Evolutionary conservation across 2,888 invertebrate genomes (phyloP), one percentile per base, ranked within the genome.

Genomic region (Drosophila tanythrix): DNA sequence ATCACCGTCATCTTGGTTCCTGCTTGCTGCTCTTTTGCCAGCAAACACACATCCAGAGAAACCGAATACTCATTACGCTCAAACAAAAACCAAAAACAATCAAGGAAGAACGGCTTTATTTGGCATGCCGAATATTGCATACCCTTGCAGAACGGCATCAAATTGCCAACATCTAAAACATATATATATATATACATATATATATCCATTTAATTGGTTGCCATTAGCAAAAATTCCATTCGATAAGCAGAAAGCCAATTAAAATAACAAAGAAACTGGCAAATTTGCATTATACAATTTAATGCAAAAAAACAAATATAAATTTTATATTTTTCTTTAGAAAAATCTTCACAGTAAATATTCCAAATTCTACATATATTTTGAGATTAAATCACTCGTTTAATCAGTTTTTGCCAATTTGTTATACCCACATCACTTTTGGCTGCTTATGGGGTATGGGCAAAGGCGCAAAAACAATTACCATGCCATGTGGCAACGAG

Each of bases 21-120:
- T 36, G 43, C 52, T 36, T 25, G 56, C 50, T 77, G 73, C 63
- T 66, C 78, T 67, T 74, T 70, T 64, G 36, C 35, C 63, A 63
- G 35, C 60, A 61, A 43, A 66, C 27, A 35, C 57, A 58, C 57
- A 58, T 62, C 60, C 62, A 27, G 59, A 58, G 68, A 50, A 71
- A 70, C 79, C 70, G 68, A 86, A 86, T 79, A 75, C 76, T 74
- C 74, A 83, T 83, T 86, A 83, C 65, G 71, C 10, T 58, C 55
- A 59, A 55, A 75, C 50, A 60, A 58, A 68, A 68, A 56, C 27
- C 13, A 51, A 21, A 46, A 29, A 50, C 46, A 55, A 65, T 52
- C 35, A 56, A 11, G n/a, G n/a, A 18, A 8, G 4, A 33, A 50
- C 33, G 43, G 25, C 25, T 46, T 15, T 25, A 46, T 25, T 46